Conservation (phyloP, 37 sponge, comb jelly and placozoan genomes). For the Cliona cf. orientalis region DNA sequence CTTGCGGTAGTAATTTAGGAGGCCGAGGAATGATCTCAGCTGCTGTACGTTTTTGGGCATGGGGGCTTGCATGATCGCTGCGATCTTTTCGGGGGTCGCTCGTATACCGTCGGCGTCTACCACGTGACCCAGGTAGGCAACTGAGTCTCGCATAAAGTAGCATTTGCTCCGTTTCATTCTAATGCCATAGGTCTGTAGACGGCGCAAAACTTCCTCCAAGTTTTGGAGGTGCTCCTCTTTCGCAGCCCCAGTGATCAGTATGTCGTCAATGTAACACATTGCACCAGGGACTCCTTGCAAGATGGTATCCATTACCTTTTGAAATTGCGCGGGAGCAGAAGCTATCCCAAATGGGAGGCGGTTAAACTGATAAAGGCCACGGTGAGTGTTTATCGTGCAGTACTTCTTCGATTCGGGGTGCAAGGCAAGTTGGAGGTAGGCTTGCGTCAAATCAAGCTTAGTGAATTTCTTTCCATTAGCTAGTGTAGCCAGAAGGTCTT, state of each 20-base stretch:
- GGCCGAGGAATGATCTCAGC: conserved; percentile 1
- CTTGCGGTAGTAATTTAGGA: conserved; percentile 40
- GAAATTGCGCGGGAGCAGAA: conserved; percentile 13
- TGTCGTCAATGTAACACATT: background rate
- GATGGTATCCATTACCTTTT: background rate
- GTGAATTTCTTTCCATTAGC: too few relatives aligned
- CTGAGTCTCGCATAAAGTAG: conserved; percentile 4
- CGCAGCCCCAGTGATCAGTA: background rate
- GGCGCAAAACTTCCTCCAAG: background rate
- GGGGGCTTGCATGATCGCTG: conserved; percentile 22
- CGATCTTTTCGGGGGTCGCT: conserved; percentile 2
- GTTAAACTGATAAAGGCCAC: background rate
- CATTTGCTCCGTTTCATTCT: conserved; percentile 8
- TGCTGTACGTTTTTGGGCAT: conserved; percentile 9
- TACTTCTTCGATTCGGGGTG: too few relatives aligned
- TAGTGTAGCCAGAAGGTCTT: too few relatives aligned
- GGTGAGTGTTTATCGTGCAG: too few relatives aligned
- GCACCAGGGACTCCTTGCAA: conserved; percentile 1
- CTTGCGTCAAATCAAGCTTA: too few relatives aligned
- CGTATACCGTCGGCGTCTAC: conserved; percentile 5
- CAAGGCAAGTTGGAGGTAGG: too few relatives aligned
- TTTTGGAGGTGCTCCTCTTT: background rate
- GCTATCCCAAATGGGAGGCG: conserved; percentile 14
- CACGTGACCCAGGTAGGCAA: conserved; percentile 2
- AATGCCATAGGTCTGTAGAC: background rate